phyloP scores from a whole-genome alignment of 1,140 invertebrate species.

The Drosophila pectinifera region DNA sequence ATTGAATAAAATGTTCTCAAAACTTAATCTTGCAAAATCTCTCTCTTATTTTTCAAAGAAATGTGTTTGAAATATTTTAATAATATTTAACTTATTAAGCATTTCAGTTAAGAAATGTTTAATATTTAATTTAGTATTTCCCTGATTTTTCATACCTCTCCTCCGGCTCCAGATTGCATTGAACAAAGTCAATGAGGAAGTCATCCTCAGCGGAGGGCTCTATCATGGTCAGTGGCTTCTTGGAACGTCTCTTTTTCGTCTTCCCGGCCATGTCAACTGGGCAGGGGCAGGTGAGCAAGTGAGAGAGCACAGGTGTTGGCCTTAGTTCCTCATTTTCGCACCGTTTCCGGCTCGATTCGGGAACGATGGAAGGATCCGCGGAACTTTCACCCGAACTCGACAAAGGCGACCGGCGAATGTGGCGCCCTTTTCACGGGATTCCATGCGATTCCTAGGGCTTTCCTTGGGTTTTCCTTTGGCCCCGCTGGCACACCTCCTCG shows the following conservation, averaged over 20 bases:
- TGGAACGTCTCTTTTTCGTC: slow-evolving; percentile 13
- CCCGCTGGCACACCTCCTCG: not conserved
- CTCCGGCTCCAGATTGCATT: slow-evolving; percentile 73
- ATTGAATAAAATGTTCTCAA: too few relatives aligned
- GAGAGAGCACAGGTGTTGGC: slow-evolving; percentile 13
- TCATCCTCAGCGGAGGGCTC: slow-evolving; percentile 51
- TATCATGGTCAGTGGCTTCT: slow-evolving; percentile 25
- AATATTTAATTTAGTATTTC: not conserved
- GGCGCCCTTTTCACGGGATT: slow-evolving; percentile 53
- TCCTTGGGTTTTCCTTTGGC: slow-evolving; percentile 22
- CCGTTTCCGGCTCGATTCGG: slow-evolving; percentile 11
- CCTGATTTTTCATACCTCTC: slow-evolving; percentile 54
- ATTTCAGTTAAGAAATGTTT: not conserved
- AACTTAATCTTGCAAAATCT: not conserved
- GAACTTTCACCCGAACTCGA: slow-evolving; percentile 64
- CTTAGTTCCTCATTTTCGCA: slow-evolving; percentile 40
- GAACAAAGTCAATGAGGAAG: slow-evolving; percentile 77
- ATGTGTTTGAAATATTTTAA: too few relatives aligned
- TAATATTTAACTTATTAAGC: not conserved
- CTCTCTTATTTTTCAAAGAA: too few relatives aligned
- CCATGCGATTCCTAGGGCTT: slow-evolving; percentile 44
- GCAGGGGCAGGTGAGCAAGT: slow-evolving; percentile 2
- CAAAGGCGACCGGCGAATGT: slow-evolving; percentile 69
- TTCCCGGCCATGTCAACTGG: slow-evolving; percentile 29
- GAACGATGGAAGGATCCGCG: slow-evolving; percentile 41